Conservation (phyloP, 2,888 invertebrate species). For the Nephrotoma appendiculata region DNA sequence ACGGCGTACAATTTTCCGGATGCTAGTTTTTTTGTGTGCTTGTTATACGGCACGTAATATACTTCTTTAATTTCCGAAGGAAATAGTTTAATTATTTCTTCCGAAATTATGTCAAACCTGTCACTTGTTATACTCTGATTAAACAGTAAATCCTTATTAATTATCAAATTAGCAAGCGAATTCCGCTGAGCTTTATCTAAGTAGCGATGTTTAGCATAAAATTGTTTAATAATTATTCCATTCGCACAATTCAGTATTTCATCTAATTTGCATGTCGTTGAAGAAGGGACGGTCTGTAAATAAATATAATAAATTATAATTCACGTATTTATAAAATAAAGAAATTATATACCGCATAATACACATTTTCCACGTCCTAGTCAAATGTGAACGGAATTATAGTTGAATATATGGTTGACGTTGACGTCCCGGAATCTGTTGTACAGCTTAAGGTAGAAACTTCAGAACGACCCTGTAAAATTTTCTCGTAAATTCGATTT, state of each 20-base stretch:
- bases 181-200: background rate
- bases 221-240: background rate
- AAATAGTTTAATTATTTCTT: background rate
- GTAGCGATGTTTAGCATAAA: background rate
- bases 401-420: background rate
- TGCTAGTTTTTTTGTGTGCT: background rate
- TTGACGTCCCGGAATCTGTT: background rate
- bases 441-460: background rate
- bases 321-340: background rate
- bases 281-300: background rate
- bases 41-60: background rate
- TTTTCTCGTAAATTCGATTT: no score
- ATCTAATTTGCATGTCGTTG: background rate
- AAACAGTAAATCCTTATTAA: background rate
- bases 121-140: background rate
- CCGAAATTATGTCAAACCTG: background rate
- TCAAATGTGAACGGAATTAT: background rate
- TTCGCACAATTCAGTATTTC: background rate
- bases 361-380: background rate
- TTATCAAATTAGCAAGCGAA: background rate
- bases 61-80: background rate
- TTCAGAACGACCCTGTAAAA: background rate
- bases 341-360: background rate
- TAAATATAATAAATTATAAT: background rate
- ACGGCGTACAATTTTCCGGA: background rate